Conservation (phyloP, 2,113 vertebrate genomes). For the Benitochromis conjunctus region DNA sequence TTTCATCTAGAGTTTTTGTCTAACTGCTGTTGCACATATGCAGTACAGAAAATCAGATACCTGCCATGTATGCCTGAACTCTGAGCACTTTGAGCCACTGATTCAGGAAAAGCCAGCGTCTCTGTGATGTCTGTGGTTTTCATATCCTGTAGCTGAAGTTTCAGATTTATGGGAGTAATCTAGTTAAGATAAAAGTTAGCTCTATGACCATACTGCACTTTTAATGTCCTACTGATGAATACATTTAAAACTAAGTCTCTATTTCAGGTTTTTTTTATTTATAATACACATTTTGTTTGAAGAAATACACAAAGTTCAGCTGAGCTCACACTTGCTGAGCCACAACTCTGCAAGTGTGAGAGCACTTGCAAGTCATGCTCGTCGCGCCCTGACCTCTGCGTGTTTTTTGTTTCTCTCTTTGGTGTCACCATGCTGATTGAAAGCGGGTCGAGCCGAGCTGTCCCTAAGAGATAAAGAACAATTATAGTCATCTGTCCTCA, state of each 20-base stretch:
- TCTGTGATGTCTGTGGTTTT: background rate
- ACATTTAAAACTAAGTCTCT: background rate
- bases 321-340: background rate
- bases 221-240: background rate
- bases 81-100: background rate
- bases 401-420: conserved; percentile 45
- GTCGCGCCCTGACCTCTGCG: background rate
- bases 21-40: background rate
- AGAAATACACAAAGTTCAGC: background rate
- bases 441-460: conserved; percentile 58
- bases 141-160: background rate
- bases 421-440: conserved; percentile 50
- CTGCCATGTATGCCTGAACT: background rate
- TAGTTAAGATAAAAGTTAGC: background rate
- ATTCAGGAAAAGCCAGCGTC: background rate
- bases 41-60: background rate
- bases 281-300: background rate
- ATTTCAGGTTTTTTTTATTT: background rate
- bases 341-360: background rate
- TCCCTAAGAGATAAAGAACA: conserved; percentile 75
- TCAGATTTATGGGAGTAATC: accelerated
- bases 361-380: background rate
- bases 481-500: conserved; percentile 78
- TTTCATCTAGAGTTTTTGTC: background rate
- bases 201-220: background rate